phyloP scores from a whole-genome alignment of 2,113 vertebrate genomes.

The Aegithalos caudatus region DNA sequence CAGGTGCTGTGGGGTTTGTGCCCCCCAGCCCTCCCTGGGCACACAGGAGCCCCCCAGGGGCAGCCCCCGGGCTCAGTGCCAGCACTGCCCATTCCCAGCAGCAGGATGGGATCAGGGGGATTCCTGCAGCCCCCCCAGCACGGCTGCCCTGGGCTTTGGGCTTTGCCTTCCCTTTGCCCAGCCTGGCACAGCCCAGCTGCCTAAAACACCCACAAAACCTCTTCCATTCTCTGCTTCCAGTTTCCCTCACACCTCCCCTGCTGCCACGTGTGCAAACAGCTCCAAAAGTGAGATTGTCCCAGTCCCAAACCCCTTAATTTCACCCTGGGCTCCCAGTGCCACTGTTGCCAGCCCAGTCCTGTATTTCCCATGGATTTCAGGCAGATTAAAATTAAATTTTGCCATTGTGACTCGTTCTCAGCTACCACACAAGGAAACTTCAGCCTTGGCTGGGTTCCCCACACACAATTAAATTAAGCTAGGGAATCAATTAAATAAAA shows the following conservation, averaged over 20 bases:
- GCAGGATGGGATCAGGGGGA: too few relatives aligned
- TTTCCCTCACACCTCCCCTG: background rate
- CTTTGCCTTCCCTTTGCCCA: too few relatives aligned
- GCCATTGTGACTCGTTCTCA: background rate
- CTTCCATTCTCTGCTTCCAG: background rate
- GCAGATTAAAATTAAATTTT: background rate
- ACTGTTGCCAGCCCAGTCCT: background rate
- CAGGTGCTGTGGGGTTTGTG: too few relatives aligned
- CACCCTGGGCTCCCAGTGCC: background rate
- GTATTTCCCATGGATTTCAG: background rate
- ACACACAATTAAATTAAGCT: background rate
- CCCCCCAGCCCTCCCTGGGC: too few relatives aligned
- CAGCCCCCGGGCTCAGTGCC: too few relatives aligned
- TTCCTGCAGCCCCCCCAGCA: too few relatives aligned
- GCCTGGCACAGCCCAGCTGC: too few relatives aligned
- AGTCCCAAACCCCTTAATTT: background rate
- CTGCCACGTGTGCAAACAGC: background rate
- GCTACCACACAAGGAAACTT: background rate
- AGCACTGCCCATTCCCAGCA: too few relatives aligned
- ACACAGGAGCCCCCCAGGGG: too few relatives aligned
- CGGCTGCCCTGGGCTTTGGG: too few relatives aligned
- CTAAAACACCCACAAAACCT: background rate
- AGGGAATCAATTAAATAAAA: background rate
- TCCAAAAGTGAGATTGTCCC: background rate
- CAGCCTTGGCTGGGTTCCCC: background rate